A percentile compares a stretch with the other conserved stretches of the same genome.
phyloP scores from a whole-genome alignment of 2,113 vertebrate species.

The Crotalus viridis region DNA sequence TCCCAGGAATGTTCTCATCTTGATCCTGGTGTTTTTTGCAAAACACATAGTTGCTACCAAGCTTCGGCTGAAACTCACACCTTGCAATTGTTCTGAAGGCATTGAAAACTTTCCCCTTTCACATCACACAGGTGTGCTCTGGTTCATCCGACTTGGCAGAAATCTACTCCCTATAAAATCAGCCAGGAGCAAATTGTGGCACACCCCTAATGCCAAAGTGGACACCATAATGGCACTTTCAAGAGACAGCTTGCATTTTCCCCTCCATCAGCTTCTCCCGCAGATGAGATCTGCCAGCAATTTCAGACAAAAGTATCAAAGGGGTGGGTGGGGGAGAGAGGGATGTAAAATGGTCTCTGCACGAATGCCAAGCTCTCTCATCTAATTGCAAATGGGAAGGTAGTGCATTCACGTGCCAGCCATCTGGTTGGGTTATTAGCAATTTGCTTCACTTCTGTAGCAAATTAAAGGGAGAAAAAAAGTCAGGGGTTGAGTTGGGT shows the following conservation, averaged over 20 bases:
- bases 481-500: background rate
- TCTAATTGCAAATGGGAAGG: background rate
- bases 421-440: slow-evolving; percentile 9
- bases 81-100: background rate
- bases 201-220: background rate
- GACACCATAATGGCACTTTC: background rate
- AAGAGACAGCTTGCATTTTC: background rate
- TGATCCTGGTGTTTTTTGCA: background rate
- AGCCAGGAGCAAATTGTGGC: rapidly evolving
- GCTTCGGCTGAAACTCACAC: background rate
- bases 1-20: background rate
- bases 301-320: background rate
- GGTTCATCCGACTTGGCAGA: background rate
- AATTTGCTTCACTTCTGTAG: background rate
- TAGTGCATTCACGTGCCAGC: background rate
- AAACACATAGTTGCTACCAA: background rate
- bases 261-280: rapidly evolving
- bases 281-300: background rate
- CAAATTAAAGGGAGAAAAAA: rapidly evolving
- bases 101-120: background rate
- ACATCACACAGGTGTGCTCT: background rate
- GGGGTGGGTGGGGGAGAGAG: background rate
- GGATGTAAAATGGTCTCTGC: background rate
- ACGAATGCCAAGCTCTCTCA: background rate
- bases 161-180: background rate